Evolutionary conservation across 2,797 vertebrate genomes (phyloP), one percentile per base, ranked within the genome.

Genomic region (Sciaenops ocellatus): DNA sequence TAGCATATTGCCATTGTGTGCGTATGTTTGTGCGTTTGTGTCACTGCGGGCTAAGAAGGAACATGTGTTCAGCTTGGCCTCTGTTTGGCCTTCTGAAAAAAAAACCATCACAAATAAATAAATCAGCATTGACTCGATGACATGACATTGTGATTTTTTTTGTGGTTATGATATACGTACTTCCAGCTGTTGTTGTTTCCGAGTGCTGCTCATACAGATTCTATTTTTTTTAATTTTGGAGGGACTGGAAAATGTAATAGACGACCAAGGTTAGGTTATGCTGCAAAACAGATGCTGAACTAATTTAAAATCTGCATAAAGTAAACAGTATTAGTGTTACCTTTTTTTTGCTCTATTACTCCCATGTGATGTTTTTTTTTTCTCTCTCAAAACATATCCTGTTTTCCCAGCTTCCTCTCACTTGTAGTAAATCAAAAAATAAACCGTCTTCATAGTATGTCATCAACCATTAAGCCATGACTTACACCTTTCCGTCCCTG

Each of bases 31-130:
- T 76, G 70, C 52, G 82, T 85, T 86, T 77, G 63, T 91, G 83
- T 91, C 84, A 90, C 85, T 84, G 71, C 56, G 2, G 84, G 87
- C 82, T 89, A 89, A 87, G 73, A 78, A 73, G 57, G 82, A 92
- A 89, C 89, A 92, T 86, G 83, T 92, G 90, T 90, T 90, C 55
- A 69, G 65, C 66, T 76, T 91, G 84, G 89, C 87, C 86, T 87
- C 69, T 78, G 76, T 52, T 28, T 68, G 59, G 67, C 66, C 79
- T 50, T 66, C 30, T 63, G 8, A 38, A 70, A 73, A 79, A 42
- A 77, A 69, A 38, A 2, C 2, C 34, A 38, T 38, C 20, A 83
- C 56, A 82, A 86, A 85, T 85, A 82, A 81, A 87, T 79, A 83
- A 85, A 86, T 82, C 44, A 83, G 59, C 73, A 69, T 79, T 69